Evolutionary conservation across 2,113 vertebrate species (phyloP).

Genomic region (Upupa epops): DNA sequence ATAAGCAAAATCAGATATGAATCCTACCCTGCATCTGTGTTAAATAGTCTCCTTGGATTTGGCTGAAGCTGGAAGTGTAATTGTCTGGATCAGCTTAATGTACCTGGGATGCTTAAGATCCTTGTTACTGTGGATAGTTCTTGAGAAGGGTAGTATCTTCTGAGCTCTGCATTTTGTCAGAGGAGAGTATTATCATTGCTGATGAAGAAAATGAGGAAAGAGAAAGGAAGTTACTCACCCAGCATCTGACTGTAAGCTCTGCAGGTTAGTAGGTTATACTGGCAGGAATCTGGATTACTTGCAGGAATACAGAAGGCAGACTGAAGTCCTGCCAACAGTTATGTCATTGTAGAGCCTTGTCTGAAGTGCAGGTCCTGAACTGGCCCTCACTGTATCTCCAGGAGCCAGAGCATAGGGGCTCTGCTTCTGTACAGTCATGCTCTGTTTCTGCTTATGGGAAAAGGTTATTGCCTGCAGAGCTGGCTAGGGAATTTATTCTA

Average conservation of each 20-base stretch:
- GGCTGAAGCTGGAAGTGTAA: neutral
- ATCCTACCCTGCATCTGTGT: neutral
- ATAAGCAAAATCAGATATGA: slow-evolving; percentile 16
- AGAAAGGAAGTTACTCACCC: neutral
- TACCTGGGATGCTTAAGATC: neutral
- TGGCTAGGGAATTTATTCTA: neutral
- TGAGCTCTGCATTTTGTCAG: neutral
- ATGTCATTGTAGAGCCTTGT: neutral
- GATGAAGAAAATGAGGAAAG: accelerated
- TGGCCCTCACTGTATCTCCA: neutral
- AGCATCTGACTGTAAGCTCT: neutral
- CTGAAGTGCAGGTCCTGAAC: neutral
- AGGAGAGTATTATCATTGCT: neutral
- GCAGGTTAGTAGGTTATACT: neutral
- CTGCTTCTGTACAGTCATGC: no score
- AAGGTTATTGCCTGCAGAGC: neutral
- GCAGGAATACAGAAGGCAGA: neutral
- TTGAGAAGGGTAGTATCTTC: neutral
- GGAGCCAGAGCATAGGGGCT: neutral
- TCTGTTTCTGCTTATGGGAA: neutral
- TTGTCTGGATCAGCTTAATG: neutral
- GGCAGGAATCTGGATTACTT: neutral
- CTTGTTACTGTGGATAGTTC: neutral
- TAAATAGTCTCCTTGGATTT: neutral
- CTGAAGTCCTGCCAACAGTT: no score